A percentile compares a stretch with the other conserved stretches of the same genome.
phyloP scores from a whole-genome alignment of 2,888 invertebrate genomes.

The Eristalis intricaria region DNA sequence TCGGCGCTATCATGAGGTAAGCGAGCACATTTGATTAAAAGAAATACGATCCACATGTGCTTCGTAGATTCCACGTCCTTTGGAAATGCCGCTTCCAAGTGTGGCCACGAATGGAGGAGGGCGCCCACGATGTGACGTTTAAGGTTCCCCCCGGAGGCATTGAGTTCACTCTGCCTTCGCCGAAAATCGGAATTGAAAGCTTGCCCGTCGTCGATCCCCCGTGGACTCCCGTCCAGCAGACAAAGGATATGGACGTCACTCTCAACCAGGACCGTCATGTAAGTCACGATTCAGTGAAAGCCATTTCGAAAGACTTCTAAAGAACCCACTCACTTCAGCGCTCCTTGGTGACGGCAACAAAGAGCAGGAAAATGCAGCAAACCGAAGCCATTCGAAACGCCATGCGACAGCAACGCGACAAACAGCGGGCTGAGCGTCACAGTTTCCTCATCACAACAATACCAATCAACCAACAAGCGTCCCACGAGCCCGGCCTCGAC shows the following conservation, averaged over 20 bases:
- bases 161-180: constrained; percentile 99
- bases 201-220: constrained; percentile 98
- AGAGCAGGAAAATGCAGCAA: constrained; percentile 99
- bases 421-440: constrained; percentile 96
- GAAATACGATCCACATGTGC: not conserved
- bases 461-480: constrained; percentile 96
- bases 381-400: constrained; percentile 98
- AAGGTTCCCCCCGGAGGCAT: constrained; percentile 99
- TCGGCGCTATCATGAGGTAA: constrained; percentile 90
- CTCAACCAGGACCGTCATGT: constrained; percentile 98
- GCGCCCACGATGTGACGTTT: constrained; percentile 93
- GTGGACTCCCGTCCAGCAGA: constrained; percentile 99
- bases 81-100: constrained; percentile 99
- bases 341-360: constrained; percentile 98
- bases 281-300: constrained; percentile 78
- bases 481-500: constrained; percentile 96
- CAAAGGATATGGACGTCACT: constrained; percentile 99
- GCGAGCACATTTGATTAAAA: no score
- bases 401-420: constrained; percentile 96
- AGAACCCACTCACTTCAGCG: constrained; percentile 83
- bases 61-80: constrained; percentile 91
- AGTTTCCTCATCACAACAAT: constrained; percentile 97
- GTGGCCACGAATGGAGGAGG: constrained; percentile 99
- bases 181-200: constrained; percentile 98
- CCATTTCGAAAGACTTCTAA: not conserved